These are phyloP conservation scores for Monochamus saltuarius DNA, from an alignment of 1,140 invertebrate genomes.

Conservation along the genomic window DNA sequence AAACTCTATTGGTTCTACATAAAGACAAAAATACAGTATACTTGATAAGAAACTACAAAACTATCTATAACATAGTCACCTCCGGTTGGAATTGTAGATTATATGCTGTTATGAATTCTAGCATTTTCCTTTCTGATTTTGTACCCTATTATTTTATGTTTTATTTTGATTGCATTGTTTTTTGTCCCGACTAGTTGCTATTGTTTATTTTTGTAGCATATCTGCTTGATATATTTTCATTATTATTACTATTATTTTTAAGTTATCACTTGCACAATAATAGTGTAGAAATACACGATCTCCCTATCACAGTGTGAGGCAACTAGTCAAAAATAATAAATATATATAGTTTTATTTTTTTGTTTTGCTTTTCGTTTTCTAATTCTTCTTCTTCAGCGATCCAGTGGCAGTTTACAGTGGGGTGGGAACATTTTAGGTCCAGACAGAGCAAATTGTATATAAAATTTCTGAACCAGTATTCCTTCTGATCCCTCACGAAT, in stretches of 20 bases:
- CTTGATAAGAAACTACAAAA: no score
- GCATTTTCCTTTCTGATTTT: no score
- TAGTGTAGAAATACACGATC: constrained; percentile 45
- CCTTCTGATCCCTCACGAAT: constrained; percentile 45
- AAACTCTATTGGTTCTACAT: no score
- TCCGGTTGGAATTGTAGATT: no score
- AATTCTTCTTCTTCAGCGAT: constrained; percentile 33
- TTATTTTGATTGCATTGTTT: background rate
- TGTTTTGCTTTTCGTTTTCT: constrained; percentile 41
- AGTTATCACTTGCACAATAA: constrained; percentile 40
- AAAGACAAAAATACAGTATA: no score
- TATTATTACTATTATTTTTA: constrained; percentile 29
- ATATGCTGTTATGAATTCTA: no score
- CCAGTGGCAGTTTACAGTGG: constrained; percentile 44
- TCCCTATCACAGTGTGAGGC: constrained; percentile 49
- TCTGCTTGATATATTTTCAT: constrained; percentile 42
- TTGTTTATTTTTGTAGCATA: constrained; percentile 41
- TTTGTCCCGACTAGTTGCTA: constrained; percentile 46
- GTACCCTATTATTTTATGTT: no score
- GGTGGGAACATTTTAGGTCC: constrained; percentile 15
- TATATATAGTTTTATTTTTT: constrained; percentile 42
- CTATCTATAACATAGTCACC: no score
- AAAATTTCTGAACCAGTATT: constrained; percentile 39
- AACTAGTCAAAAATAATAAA: constrained; percentile 50
- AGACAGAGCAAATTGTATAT: constrained; percentile 32